Percentiles rank a stretch among this genome's conserved stretches.
These are phyloP conservation scores for Drosophila pullipes DNA, from an alignment of 2,888 invertebrate genomes.

Conservation along the genomic window DNA sequence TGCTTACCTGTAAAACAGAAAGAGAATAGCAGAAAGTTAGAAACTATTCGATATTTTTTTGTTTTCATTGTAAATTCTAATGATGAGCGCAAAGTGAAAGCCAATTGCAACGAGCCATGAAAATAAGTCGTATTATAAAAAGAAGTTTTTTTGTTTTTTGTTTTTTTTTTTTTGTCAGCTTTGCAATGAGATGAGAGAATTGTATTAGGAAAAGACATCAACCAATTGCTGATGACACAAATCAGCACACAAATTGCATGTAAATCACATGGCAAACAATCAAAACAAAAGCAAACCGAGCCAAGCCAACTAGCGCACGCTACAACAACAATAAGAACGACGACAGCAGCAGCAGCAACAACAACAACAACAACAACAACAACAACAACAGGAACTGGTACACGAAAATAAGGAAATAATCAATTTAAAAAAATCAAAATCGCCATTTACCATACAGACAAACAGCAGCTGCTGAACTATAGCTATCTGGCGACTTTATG, in stretches of 20 bases:
- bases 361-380: constrained; percentile 16
- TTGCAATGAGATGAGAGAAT: constrained; percentile 44
- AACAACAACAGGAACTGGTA: constrained; percentile 55
- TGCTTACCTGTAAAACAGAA: constrained; percentile 53
- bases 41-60: not conserved
- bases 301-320: constrained; percentile 46
- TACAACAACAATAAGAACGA: constrained; percentile 19
- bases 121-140: constrained; percentile 16
- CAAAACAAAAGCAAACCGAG: constrained; percentile 48
- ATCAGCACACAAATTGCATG: constrained; percentile 60
- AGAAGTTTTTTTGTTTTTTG: no score
- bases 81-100: constrained; percentile 40
- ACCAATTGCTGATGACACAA: constrained; percentile 63
- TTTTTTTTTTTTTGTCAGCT: constrained; percentile 5
- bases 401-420: constrained; percentile 85
- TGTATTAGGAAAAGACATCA: constrained; percentile 56
- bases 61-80: not conserved
- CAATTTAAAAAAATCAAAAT: constrained; percentile 86
- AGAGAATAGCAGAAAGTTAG: constrained; percentile 13
- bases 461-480: constrained; percentile 43
- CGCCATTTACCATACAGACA: constrained; percentile 74
- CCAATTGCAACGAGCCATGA: constrained; percentile 49
- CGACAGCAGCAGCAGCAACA: constrained; percentile 22
- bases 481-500: constrained; percentile 34
- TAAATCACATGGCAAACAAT: constrained; percentile 61